Evolutionary conservation across 2,888 invertebrate species (phyloP), one percentile per base, ranked within the genome.

Genomic region (Digitonthophagus gazella): DNA sequence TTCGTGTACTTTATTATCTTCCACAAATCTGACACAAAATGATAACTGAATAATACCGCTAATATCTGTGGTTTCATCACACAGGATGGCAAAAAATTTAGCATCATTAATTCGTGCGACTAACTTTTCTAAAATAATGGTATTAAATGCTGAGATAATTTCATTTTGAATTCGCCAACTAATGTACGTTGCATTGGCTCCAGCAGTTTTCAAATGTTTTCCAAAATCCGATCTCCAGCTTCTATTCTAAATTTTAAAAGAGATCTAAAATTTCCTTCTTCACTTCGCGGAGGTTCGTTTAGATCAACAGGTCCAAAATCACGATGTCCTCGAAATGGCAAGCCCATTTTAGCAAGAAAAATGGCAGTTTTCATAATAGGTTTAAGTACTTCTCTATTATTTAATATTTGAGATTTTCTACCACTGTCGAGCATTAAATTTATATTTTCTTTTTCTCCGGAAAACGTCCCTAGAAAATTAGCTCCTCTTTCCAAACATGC

Each of bases 201-300:
- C 56, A 56, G 56, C 56, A n/a, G 56, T 56, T 15, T 3, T 56
- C 56, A 56, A 56, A 56, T 56, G 11, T 15, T 56, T 15, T 56
- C 14, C 56, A 56, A 15, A 56, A 15, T 15, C n/a, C n/a, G 56
- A 56, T 56, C 56, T 56, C 11, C 56, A 56, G n/a, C n/a, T n/a
- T n/a, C n/a, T n/a, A n/a, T n/a, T 15, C 14, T n/a, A n/a, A 56
- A 56, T 15, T 8, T n/a, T 15, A 56, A 15, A 56, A 56, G 56
- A 15, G 56, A n/a, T 56, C 56, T 56, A 15, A 56, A 56, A 56
- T 56, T 56, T 15, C 56, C 56, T 15, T 56, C 56, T n/a, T 56
- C 15, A 15, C 15, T 3, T 56, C n/a, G 2, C 15, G 56, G 56
- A n/a, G 15, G 3, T 56, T 56, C 56, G n/a, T 15, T 15, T 56